A percentile compares a stretch with the other conserved stretches of the same genome.
These are phyloP conservation scores for Rhinolophus sinicus DNA, from an alignment of 2,113 vertebrate genomes.

Conservation along the genomic window DNA sequence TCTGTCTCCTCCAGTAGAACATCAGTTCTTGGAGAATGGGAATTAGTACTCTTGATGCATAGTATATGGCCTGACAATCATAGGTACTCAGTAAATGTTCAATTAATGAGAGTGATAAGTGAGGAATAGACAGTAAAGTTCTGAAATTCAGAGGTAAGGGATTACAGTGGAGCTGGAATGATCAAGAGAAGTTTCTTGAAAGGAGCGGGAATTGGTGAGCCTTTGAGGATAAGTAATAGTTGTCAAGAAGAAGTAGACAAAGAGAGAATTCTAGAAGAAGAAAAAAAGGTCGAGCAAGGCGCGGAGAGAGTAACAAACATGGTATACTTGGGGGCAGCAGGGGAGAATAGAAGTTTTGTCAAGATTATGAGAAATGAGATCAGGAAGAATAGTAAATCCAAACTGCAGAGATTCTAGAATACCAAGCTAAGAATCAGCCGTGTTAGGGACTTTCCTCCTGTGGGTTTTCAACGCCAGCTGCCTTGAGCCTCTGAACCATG, in stretches of 20 bases:
- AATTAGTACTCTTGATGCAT: not conserved
- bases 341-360: not conserved
- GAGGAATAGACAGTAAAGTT: not conserved
- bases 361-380: not conserved
- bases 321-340: not conserved
- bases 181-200: not conserved
- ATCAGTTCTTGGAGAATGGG: not conserved
- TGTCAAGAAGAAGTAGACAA: not conserved
- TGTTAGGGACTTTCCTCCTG: not conserved
- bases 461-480: not conserved
- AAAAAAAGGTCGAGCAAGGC: no score
- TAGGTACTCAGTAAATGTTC: not conserved
- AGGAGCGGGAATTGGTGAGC: not conserved
- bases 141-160: not conserved
- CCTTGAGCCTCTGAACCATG: not conserved
- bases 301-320: not conserved
- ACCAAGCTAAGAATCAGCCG: not conserved
- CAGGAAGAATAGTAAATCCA: not conserved
- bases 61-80: not conserved
- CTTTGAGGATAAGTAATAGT: not conserved
- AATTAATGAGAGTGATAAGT: not conserved
- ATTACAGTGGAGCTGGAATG: not conserved
- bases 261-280: not conserved
- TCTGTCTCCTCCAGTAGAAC: not conserved
- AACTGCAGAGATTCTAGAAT: not conserved